phyloP scores from a whole-genome alignment of 2,113 vertebrate genomes.

The Prietella phreatophila region DNA sequence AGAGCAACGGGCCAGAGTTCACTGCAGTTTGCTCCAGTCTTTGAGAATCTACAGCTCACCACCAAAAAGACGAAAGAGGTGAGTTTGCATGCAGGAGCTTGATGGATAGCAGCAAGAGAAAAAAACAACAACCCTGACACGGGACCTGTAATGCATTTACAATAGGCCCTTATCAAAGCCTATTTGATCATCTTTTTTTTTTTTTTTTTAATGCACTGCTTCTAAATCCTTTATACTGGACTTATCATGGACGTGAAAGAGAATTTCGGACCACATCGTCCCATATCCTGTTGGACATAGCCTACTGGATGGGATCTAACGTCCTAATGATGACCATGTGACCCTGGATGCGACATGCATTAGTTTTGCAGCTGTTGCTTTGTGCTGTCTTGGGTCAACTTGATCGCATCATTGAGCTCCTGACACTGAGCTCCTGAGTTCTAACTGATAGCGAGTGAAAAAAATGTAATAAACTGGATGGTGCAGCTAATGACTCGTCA shows the following conservation, averaged over 20 bases:
- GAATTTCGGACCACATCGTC: slow-evolving; percentile 16
- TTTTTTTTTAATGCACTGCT: background rate
- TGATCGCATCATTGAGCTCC: background rate
- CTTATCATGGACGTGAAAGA: slow-evolving; percentile 19
- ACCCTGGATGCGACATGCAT: background rate
- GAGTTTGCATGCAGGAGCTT: slow-evolving; percentile 60
- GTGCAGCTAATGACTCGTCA: background rate
- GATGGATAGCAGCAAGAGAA: background rate
- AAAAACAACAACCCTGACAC: background rate
- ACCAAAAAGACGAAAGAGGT: slow-evolving; percentile 70
- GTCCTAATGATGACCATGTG: slow-evolving; percentile 23
- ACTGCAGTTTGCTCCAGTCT: slow-evolving; percentile 74
- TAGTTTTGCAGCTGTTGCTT: background rate
- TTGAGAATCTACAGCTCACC: slow-evolving; percentile 68
- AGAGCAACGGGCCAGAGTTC: slow-evolving; percentile 56
- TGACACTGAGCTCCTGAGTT: background rate
- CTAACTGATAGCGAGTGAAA: background rate
- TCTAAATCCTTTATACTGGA: slow-evolving; percentile 23
- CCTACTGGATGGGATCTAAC: slow-evolving; percentile 29
- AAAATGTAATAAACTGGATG: background rate
- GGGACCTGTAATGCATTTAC: slow-evolving; percentile 22
- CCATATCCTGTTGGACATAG: slow-evolving; percentile 22
- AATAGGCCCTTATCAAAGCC: slow-evolving; percentile 3
- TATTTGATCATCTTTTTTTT: background rate
- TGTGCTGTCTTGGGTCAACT: background rate